phyloP scores from a whole-genome alignment of 1,140 invertebrate genomes.

The Drosophila serrata region DNA sequence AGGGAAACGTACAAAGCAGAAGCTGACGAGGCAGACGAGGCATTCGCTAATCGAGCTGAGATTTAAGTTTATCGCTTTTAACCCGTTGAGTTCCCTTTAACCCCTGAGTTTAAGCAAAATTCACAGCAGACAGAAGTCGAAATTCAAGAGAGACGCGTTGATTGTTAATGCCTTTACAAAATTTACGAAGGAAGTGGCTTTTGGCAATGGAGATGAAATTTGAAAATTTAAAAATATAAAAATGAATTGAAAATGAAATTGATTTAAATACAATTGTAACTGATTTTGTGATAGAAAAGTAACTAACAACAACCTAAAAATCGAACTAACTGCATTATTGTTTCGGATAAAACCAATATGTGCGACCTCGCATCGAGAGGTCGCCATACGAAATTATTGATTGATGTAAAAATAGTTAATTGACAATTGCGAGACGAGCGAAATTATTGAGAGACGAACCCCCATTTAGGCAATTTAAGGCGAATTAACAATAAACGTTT shows the following conservation, averaged over 20 bases:
- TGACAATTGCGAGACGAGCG: constrained; percentile 56
- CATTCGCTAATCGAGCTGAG: constrained; percentile 49
- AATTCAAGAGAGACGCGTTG: constrained; percentile 74
- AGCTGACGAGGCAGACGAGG: constrained; percentile 28
- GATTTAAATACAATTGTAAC: constrained; percentile 84
- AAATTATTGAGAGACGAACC: constrained; percentile 57
- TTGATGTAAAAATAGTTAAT: constrained; percentile 82
- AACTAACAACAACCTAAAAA: constrained; percentile 54
- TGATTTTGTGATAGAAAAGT: constrained; percentile 84
- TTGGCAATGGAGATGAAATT: constrained; percentile 63
- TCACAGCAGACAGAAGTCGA: constrained; percentile 57
- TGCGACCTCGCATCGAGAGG: constrained; percentile 4
- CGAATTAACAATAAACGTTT: constrained; percentile 85
- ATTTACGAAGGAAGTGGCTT: constrained; percentile 61
- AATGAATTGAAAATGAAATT: constrained; percentile 43
- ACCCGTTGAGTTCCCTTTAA: constrained; percentile 40
- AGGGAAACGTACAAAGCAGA: constrained; percentile 55
- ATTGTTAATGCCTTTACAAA: constrained; percentile 84
- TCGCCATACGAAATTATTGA: constrained; percentile 77
- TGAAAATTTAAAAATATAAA: constrained; percentile 42
- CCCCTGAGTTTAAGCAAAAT: constrained; percentile 32
- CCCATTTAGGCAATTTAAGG: constrained; percentile 85
- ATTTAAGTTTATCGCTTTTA: constrained; percentile 50
- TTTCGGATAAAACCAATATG: constrained; percentile 80
- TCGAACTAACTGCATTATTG: constrained; percentile 66